Percentiles rank a stretch among this genome's conserved stretches.
Conservation (phyloP, 1,140 invertebrate genomes). For the Piezodorus guildinii region DNA sequence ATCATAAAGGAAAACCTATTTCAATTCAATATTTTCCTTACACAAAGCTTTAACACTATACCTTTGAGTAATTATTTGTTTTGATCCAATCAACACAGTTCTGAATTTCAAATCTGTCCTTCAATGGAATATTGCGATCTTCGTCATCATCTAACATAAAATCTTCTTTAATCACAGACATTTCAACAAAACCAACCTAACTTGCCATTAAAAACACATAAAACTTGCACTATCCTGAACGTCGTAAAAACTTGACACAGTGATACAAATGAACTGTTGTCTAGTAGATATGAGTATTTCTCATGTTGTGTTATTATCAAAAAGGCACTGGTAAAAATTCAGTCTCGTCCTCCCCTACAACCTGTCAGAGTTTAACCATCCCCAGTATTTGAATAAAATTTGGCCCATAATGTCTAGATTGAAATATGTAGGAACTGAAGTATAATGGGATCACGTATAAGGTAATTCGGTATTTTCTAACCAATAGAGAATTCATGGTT, state of each 20-base stretch:
- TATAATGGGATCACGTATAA: slow-evolving; percentile 16
- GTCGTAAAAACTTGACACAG: too few relatives aligned
- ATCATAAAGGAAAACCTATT: background rate
- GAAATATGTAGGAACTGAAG: background rate
- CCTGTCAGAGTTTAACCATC: slow-evolving; percentile 5
- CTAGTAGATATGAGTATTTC: too few relatives aligned
- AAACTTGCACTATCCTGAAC: too few relatives aligned
- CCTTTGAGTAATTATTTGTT: slow-evolving; percentile 48
- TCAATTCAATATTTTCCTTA: too few relatives aligned
- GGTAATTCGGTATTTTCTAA: too few relatives aligned
- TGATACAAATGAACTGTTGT: too few relatives aligned
- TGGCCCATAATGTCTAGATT: background rate
- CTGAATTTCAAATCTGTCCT: slow-evolving; percentile 34
- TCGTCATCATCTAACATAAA: background rate
- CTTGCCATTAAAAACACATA: too few relatives aligned
- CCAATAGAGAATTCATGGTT: too few relatives aligned
- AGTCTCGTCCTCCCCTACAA: background rate
- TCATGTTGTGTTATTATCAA: too few relatives aligned
- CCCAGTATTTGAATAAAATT: background rate
- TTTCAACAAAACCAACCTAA: too few relatives aligned
- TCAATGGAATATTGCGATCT: background rate
- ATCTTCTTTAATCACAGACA: too few relatives aligned
- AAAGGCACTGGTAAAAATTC: too few relatives aligned
- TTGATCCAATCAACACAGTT: slow-evolving; percentile 54
- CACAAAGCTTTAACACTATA: slow-evolving; percentile 33